Conservation (phyloP, 2,797 vertebrate species). For the Ctenopoma kingsleyae region DNA sequence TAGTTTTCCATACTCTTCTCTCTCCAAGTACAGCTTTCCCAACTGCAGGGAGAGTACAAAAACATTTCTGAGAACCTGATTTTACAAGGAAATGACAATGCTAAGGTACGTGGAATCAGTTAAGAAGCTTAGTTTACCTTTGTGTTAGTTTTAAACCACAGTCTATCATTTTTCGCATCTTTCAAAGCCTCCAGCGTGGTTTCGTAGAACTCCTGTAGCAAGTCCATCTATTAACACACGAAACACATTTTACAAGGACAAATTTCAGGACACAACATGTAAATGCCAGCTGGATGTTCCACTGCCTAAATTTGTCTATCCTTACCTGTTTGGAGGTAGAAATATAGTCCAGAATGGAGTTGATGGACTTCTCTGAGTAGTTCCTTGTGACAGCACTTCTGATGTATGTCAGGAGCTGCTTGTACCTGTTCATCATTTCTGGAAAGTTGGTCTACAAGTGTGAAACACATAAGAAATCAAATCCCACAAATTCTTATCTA, state of each 20-base stretch:
- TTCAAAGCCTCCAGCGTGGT: constrained; percentile 98
- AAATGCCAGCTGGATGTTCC: neutral
- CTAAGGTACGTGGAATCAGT: neutral
- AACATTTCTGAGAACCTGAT: neutral
- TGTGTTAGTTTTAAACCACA: constrained; percentile 99
- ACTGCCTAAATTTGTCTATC: neutral
- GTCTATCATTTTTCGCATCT: constrained; percentile 97
- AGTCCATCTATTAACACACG: constrained; percentile 91
- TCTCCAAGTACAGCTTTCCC: constrained; percentile 97
- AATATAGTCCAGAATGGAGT: constrained; percentile 99
- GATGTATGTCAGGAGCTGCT: constrained; percentile 98
- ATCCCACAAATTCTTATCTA: neutral
- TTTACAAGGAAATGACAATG: neutral
- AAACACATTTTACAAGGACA: neutral
- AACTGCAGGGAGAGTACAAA: constrained; percentile 82
- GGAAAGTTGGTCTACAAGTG: constrained; percentile 94
- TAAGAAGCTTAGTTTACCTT: constrained; percentile 87
- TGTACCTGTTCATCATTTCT: constrained; percentile 99
- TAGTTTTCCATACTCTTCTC: constrained; percentile 97
- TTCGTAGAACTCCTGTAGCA: constrained; percentile 99
- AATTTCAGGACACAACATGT: constrained; percentile 1
- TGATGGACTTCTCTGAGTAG: constrained; percentile 99
- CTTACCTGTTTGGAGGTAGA: constrained; percentile 99
- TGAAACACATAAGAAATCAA: constrained; percentile 26
- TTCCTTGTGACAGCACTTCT: constrained; percentile 98